These are phyloP conservation scores for Thysanoteuthis rhombus DNA, from an alignment of 2,888 invertebrate genomes.

Conservation along the genomic window DNA sequence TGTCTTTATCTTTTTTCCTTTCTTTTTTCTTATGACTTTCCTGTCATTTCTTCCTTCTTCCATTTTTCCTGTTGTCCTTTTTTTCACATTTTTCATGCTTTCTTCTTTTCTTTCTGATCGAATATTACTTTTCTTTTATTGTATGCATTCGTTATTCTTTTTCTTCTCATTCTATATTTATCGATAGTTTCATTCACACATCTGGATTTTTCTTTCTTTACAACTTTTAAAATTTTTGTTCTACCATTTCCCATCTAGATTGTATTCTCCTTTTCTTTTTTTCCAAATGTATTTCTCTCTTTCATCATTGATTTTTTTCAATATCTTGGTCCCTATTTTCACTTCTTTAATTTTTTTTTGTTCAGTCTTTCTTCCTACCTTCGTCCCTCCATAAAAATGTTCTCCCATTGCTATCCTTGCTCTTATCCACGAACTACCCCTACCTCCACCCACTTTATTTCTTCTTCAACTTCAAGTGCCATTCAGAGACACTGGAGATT, in stretches of 20 bases:
- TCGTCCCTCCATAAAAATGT: not conserved
- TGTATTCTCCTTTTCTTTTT: not conserved
- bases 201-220: not conserved
- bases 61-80: no score
- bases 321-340: not conserved
- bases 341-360: not conserved
- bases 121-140: no score
- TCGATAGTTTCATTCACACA: not conserved
- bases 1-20: no score
- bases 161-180: not conserved
- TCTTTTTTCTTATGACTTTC: no score
- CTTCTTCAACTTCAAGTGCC: not conserved
- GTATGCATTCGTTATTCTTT: no score
- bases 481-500: not conserved
- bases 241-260: no score
- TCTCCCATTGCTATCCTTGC: not conserved
- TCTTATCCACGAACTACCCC: not conserved
- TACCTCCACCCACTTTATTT: not conserved
- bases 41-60: no score
- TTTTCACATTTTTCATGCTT: no score
- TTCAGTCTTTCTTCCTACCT: not conserved
- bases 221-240: no score
- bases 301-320: not conserved
- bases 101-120: no score
- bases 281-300: not conserved